Base-by-base conservation (phyloP, 2,113 vertebrate species). In the Delphinus delphis region DNA sequence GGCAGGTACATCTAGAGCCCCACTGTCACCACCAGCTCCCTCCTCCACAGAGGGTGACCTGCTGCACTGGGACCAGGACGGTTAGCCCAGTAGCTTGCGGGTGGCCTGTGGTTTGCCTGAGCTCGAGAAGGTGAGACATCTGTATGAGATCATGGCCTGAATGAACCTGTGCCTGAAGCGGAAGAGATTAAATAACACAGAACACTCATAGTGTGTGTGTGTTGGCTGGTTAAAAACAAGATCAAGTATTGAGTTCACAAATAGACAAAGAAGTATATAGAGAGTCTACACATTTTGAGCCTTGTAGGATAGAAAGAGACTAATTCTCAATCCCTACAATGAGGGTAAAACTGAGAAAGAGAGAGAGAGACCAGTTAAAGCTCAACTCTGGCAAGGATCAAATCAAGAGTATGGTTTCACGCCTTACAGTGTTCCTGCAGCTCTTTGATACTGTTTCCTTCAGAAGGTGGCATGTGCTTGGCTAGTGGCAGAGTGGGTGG, bases 351-450 rank as follows among this genome's bases (percentile, higher is more conserved):
- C 25, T 62, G 36, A 73, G 62, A 70, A 62, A 50, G 62, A 65
- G 60, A 88, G 41, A 76, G n/a, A 80, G 92, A 85, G 65, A 53
- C 17, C 28, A 86, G 17, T 79, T 25, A 81, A 92, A 85, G 41
- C 60, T 91, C 63, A 90, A 6, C 8, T 25, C 21, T 70, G 20
- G 33, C 17, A 58, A 23, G 23, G n/a, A 26, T 81, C 73, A 85
- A 60, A 68, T 85, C 65, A 85, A 67, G 88, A 84, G 25, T 73
- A 74, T 79, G 71, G 53, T 80, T 79, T 94, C 65, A 80, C 0
- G 15, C 18, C 21, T 65, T 86, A 2, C 13, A 3, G 47, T 44
- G 23, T 25, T 65, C 55, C 67, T 11, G 21, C 41, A 73, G 18
- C 44, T 55, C n/a, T 92, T 88, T 80, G 38, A 44, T 44, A 14